These are phyloP conservation scores for Protobothrops mucrosquamatus DNA, from an alignment of 2,113 vertebrate species.

Conservation along the genomic window DNA sequence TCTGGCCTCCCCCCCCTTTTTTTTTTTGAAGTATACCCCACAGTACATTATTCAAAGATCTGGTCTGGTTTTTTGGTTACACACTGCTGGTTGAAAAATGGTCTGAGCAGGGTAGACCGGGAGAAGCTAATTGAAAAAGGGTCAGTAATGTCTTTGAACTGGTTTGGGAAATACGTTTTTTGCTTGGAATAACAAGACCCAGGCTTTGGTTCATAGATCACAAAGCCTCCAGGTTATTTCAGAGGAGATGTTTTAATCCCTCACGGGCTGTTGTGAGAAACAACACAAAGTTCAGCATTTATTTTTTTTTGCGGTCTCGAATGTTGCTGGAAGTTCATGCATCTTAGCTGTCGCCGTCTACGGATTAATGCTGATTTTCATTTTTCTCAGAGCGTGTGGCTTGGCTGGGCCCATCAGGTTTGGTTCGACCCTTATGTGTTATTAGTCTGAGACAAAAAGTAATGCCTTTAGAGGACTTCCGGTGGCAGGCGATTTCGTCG, in stretches of 20 bases:
- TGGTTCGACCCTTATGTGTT: neutral
- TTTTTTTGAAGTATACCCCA: neutral
- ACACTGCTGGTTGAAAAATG: neutral
- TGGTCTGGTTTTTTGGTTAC: neutral
- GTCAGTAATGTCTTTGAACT: neutral
- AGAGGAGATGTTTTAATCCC: neutral
- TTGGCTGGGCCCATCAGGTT: neutral
- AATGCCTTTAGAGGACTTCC: no score
- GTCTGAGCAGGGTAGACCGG: neutral
- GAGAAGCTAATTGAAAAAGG: neutral
- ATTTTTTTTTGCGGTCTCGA: neutral
- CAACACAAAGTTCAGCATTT: neutral
- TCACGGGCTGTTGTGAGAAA: neutral
- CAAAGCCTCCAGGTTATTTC: neutral
- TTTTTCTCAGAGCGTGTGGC: rapidly evolving
- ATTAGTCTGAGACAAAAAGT: neutral
- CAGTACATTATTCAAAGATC: neutral
- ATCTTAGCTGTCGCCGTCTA: neutral
- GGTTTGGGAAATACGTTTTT: neutral
- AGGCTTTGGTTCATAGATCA: neutral
- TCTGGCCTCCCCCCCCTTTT: neutral
- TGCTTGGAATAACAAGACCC: neutral
- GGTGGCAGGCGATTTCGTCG: no score
- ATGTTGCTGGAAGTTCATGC: neutral
- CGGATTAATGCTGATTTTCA: neutral